Evolutionary conservation across 2,113 vertebrate species (phyloP), one percentile per base, ranked within the genome.

Genomic region (Paracanthobrama guichenoti): DNA sequence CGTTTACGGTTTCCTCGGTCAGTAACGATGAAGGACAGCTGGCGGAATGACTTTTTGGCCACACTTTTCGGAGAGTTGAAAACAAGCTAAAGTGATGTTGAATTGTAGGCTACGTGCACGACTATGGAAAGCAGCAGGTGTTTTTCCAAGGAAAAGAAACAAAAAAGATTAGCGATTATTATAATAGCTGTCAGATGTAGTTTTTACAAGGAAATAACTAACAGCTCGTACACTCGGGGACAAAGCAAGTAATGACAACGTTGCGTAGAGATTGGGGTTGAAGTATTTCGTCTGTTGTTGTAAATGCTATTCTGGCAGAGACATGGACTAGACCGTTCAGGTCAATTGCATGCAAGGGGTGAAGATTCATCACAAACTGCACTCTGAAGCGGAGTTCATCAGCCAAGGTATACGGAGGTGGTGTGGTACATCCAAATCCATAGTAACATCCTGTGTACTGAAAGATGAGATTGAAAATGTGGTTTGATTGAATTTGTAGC

Each of bases 1-100:
- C 80, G 89, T 91, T 91, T 90, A 84, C 24, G 2, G 20, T 72
- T 87, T 83, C 81, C 66, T 84, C 79, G 53, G 89, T 91, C 89
- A 90, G n/a, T n/a, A n/a, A n/a, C n/a, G n/a, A n/a, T n/a, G n/a
- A n/a, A n/a, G n/a, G n/a, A 35, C 13, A 55, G 69, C 60, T 31
- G 62, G 42, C 72, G 64, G 73, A 80, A 66, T 9, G 26, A 82
- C 55, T 62, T 35, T 35, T 35, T 44, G 9, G 42, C 42, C 42
- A 44, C 60, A 64, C 2, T 1, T 20, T 13, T 53, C 80, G 42
- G 73, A 64, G 67, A 76, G 18, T 67, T 28, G 1, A 80, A 81
- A 85, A 85, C 73, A 73, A 16, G 82, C 6, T 26, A 13, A 42
- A 22, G 9, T 12, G 53, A 11, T 53, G 24, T 31, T 31, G 10